phyloP scores from a whole-genome alignment of 2,888 invertebrate genomes.

The Aplocera efformata region DNA sequence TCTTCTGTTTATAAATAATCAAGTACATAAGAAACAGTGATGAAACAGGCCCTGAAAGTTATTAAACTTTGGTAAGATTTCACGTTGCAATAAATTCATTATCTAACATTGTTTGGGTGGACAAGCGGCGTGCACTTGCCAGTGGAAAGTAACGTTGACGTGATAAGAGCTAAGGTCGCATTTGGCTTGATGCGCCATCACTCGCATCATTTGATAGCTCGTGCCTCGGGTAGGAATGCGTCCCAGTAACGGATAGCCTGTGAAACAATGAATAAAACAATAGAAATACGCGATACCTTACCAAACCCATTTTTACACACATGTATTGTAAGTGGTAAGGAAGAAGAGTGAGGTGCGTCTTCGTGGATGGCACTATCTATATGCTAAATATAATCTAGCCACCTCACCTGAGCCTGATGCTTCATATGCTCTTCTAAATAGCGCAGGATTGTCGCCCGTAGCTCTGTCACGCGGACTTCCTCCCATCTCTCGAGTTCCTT shows the following conservation, averaged over 20 bases:
- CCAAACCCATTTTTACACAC: too few relatives aligned
- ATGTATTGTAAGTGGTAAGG: too few relatives aligned
- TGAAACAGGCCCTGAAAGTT: too few relatives aligned
- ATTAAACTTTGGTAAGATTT: constrained; percentile 5
- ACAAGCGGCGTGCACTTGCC: constrained; percentile 6
- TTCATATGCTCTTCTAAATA: constrained; percentile 97
- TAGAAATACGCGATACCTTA: too few relatives aligned
- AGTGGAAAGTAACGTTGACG: constrained; percentile 2
- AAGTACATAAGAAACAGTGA: too few relatives aligned
- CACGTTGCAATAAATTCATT: not conserved
- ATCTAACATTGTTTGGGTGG: constrained; percentile 1
- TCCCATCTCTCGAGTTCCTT: constrained; percentile 97
- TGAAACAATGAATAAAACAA: constrained; percentile 29
- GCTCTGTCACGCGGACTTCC: constrained; percentile 91
- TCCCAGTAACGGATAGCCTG: constrained; percentile 97
- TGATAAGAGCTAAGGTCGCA: constrained; percentile 13
- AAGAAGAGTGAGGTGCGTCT: too few relatives aligned
- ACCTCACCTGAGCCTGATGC: constrained; percentile 93
- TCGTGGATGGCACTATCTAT: too few relatives aligned
- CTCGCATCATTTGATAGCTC: constrained; percentile 89
- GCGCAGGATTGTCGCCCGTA: constrained; percentile 92
- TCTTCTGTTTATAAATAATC: too few relatives aligned
- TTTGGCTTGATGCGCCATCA: constrained; percentile 32
- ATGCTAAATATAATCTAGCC: not conserved
- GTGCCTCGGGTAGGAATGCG: constrained; percentile 96